A percentile compares a stretch with the other conserved stretches of the same genome.
phyloP scores from a whole-genome alignment of 2,797 vertebrate genomes.

The Miichthys miiuy region DNA sequence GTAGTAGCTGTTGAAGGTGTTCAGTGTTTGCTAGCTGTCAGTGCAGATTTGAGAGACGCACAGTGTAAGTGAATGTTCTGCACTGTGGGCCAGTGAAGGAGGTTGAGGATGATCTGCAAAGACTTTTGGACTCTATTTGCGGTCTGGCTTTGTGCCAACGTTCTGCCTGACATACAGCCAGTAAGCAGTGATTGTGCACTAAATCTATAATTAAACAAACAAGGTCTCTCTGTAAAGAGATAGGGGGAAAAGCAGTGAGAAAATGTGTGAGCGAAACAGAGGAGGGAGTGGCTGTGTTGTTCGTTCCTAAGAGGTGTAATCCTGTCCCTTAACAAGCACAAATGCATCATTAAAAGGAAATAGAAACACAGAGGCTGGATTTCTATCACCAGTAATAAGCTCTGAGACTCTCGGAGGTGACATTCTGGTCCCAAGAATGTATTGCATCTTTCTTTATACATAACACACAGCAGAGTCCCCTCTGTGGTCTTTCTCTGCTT shows the following conservation, averaged over 20 bases:
- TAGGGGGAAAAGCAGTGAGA: constrained; percentile 25
- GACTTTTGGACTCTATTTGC: constrained; percentile 69
- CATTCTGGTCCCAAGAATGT: constrained; percentile 54
- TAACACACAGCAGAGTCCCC: constrained; percentile 53
- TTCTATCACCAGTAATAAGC: constrained; percentile 76
- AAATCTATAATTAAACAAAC: constrained; percentile 77
- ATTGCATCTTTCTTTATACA: constrained; percentile 64
- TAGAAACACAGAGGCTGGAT: constrained; percentile 59
- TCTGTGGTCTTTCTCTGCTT: constrained; percentile 57
- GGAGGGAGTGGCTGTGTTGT: constrained; percentile 49
- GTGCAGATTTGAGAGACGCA: constrained; percentile 73
- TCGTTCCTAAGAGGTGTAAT: constrained; percentile 65
- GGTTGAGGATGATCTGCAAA: constrained; percentile 72
- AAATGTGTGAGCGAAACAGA: constrained; percentile 32
- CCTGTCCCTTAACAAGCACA: constrained; percentile 68
- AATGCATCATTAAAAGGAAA: constrained; percentile 78
- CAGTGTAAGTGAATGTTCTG: constrained; percentile 76
- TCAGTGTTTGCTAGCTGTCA: constrained; percentile 78
- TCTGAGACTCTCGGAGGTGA: constrained; percentile 65
- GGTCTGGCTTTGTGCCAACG: constrained; percentile 60
- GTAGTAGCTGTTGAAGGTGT: constrained; percentile 73
- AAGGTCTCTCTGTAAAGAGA: constrained; percentile 52
- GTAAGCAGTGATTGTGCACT: constrained; percentile 63
- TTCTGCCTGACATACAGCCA: constrained; percentile 59
- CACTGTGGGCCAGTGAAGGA: constrained; percentile 67